Percentiles rank a stretch among this genome's conserved stretches.
These are phyloP conservation scores for Perognathus longimembris DNA, from an alignment of 2,113 vertebrate species.

Conservation along the genomic window DNA sequence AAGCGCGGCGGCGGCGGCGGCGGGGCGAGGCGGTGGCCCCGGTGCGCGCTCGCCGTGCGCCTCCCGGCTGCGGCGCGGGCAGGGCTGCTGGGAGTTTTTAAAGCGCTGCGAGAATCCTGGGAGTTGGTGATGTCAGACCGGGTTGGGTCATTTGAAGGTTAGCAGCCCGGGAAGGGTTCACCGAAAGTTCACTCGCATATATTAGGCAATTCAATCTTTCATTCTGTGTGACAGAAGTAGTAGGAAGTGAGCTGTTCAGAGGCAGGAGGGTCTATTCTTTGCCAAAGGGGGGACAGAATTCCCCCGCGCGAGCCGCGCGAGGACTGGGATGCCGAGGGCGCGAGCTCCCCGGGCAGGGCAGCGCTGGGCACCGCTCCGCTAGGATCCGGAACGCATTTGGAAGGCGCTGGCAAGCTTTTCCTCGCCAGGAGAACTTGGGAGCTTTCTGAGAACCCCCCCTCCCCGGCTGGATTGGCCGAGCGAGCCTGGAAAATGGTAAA, in stretches of 20 bases:
- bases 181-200: slow-evolving; percentile 99
- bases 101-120: slow-evolving; percentile 91
- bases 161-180: slow-evolving; percentile 99
- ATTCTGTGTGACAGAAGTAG: slow-evolving; percentile 96
- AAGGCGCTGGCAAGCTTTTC: slow-evolving; percentile 77
- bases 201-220: slow-evolving; percentile 99
- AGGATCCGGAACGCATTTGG: slow-evolving; percentile 74
- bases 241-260: slow-evolving; percentile 95
- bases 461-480: slow-evolving; percentile 88
- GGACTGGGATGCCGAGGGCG: slow-evolving; percentile 80
- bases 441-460: slow-evolving; percentile 85
- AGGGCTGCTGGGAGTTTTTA: slow-evolving; percentile 89
- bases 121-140: slow-evolving; percentile 96
- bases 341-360: slow-evolving; percentile 67
- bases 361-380: slow-evolving; percentile 71
- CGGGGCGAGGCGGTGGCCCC: no score
- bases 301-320: slow-evolving; percentile 79
- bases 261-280: slow-evolving; percentile 92
- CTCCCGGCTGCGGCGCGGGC: slow-evolving; percentile 74
- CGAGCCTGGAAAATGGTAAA: slow-evolving; percentile 91
- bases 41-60: slow-evolving; percentile 34
- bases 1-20: no score
- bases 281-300: slow-evolving; percentile 86
- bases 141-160: slow-evolving; percentile 99
- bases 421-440: slow-evolving; percentile 84